Evolutionary conservation across 2,888 invertebrate species (phyloP), one percentile per base, ranked within the genome.

Genomic region (Pristionchus japonicus): DNA sequence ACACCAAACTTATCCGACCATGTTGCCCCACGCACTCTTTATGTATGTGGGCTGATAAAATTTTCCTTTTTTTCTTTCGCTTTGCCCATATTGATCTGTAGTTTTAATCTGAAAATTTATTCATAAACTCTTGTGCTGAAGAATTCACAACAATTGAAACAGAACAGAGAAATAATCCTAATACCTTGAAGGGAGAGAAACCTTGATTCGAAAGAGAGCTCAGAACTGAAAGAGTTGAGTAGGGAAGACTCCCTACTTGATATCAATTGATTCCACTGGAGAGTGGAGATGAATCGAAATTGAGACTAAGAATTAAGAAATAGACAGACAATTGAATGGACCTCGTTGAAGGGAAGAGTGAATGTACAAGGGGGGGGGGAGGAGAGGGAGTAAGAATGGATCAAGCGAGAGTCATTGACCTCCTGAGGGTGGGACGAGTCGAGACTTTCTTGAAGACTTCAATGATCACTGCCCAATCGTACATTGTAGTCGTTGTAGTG

Each of bases 381-480:
- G 47, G 43, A 15, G 13, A 13, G 49, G 37, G 27, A 31, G 80
- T 3, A 9, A 27, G 47, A n/a, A 27, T 27, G 49, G 43, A 20
- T 49, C 47, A 84, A 15, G 61, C 61, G 4, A 84, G 27, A 37
- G 84, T 84, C 40, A n/a, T 20, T 23, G 84, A 57, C 37, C 84
- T 52, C 40, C 40, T 52, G 13, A 84, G 84, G 9, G 61, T 61
- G 61, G 84, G 84, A 49, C 84, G 31, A 17, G 52, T 13, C 13
- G 43, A 52, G 9, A 37, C 47, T 27, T 86, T 86, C 86, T 86
- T 86, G 67, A 67, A 86, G 27, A 86, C 86, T 52, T 86, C 64
- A 43, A 93, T 90, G 31, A 93, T 90, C 17, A 93, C 93, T 6
- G 92, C 93, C 92, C 92, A 93, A 86, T 93, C 93, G 86, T 91